Conservation (phyloP, 2,888 invertebrate genomes). For the Parthenolecanium corni region DNA sequence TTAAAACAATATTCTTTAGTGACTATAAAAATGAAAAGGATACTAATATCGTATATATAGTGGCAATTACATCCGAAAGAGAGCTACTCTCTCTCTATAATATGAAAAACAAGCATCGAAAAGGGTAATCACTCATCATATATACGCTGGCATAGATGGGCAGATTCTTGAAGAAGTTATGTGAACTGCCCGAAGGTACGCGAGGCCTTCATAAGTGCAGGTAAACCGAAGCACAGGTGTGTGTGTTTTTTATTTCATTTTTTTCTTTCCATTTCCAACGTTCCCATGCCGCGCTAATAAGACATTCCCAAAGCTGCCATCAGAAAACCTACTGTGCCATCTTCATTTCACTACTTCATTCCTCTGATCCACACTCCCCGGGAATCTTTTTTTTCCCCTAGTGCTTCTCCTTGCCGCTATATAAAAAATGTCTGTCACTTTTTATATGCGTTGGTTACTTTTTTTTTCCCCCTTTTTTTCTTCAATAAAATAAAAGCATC, state of each 20-base stretch:
- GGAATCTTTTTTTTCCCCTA: constrained; percentile 3
- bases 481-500: too few species aligned
- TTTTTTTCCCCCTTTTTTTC: too few species aligned
- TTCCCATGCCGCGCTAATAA: constrained; percentile 28
- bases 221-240: constrained; percentile 28
- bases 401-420: constrained; percentile 3
- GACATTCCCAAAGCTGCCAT: constrained; percentile 29
- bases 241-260: not conserved
- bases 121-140: constrained; percentile 26
- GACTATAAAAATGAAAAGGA: too few species aligned
- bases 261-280: not conserved
- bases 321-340: constrained; percentile 29
- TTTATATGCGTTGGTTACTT: too few species aligned
- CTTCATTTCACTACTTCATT: constrained; percentile 22
- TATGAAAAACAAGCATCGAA: constrained; percentile 21
- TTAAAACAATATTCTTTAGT: too few species aligned
- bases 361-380: constrained; percentile 7
- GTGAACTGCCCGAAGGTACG: constrained; percentile 25
- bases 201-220: constrained; percentile 27
- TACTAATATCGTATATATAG: too few species aligned
- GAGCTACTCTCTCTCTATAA: too few species aligned
- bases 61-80: too few species aligned
- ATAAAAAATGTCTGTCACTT: too few species aligned
- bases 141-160: constrained; percentile 23
- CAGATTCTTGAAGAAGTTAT: constrained; percentile 28